Base-by-base conservation (phyloP, 2,888 invertebrate species). In the Philopedon plagiatum region DNA sequence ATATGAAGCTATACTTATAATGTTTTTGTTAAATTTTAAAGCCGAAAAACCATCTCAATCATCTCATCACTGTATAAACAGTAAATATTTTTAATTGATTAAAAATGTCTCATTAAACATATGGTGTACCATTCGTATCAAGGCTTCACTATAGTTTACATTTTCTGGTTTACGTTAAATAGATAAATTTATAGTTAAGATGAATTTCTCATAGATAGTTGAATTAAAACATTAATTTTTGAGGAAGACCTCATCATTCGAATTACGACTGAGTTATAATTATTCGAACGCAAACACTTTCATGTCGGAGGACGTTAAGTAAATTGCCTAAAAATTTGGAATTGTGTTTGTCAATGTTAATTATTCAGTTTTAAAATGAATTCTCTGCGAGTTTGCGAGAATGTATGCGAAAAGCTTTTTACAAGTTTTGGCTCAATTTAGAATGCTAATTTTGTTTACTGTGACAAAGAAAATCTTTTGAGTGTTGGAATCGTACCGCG, bases 351-450 rank as follows among this genome's bases (percentile, higher is more conserved):
- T 64, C 68, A 63, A 70, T 71, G 61, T 70, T 74, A 70, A 70
- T 72, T 73, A 74, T 74, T 70, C 64, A 58, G 68, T 64, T 61
- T 71, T 63, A 71, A 75, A 71, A 62, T 54, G 68, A 71, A 56
- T 68, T 71, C 67, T 65, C 73, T 15, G 41, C 65, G 64, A 68
- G 39, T 68, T 61, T 44, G 46, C 34, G 8, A n/a, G 37, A 62
- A 69, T 46, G 29, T 61, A 69, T 62, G 69, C 44, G 69, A 69
- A 69, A 69, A 63, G 62, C 72, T 73, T 74, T 68, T 66, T 61
- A 72, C 69, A 73, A 64, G 60, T 70, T 70, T 74, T 74, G 73
- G 74, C 75, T 75, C 75, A 73, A 74, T 76, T 76, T 74, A 73
- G 74, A 73, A 65, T 69, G 68, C 57, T 70, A 72, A 64, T 67